Base-by-base conservation (phyloP, 92 coral and sea anemone genomes). In the Muricea muricata region DNA sequence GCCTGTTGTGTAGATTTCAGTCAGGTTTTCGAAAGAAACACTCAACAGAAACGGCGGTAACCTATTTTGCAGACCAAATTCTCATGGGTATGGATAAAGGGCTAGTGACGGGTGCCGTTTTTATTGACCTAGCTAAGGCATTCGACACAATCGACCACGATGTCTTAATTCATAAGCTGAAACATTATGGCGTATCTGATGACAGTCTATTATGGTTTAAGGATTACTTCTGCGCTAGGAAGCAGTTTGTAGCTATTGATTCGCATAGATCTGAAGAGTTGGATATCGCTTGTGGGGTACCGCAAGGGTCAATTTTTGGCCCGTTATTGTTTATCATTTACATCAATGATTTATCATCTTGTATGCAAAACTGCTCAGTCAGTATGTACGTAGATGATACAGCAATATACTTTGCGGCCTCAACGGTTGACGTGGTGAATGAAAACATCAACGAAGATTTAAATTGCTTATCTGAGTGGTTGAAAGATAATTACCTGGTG, bases 111-210 rank as follows among this genome's bases (percentile, higher is more conserved):
- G 82, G 87, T 23, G 33, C 87, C 28, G 87, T 84, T 68, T 84
- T 72, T 46, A 84, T 84, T 11, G 81, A 84, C 58, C 73, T 84
- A 69, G 56, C 82, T 14, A 84, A 84, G 87, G 82, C 87, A 54
- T 72, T 73, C 50, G 87, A 83, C 87, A 69, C 87, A n/a, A 75
- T 83, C 55, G 87, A 83, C 79, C 87, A 83, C 55, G 82, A 60
- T 55, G 69, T 83, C 37, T 72, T 83, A 48, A 35, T 83, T 58
- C 61, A 65, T 33, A 83, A 83, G 70, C 57, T 84, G 55, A 35
- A 76, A 47, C 68, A 85, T 30, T 74, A 61, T 50, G 87, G 87
- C 20, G 88, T 75, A 75, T 75, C 73, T 60, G 9, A 28, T 56
- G 87, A 77, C 77, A 85, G 84, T 80, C 83, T 87, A 31, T 54